Base-by-base conservation (phyloP, 2,113 vertebrate genomes). In the Ancistrus triradiatus region DNA sequence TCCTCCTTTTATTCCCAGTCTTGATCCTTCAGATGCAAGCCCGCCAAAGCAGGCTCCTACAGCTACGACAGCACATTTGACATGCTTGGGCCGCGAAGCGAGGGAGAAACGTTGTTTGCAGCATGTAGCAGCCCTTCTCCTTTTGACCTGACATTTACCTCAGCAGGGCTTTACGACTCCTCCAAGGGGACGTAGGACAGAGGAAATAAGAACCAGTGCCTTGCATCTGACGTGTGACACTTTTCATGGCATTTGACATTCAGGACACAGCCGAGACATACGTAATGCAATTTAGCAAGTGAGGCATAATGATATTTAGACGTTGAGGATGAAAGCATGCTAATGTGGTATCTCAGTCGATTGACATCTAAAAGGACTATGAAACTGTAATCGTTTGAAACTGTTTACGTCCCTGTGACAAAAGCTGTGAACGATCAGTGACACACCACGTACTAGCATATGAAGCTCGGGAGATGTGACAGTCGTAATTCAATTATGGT, bases 401-500 rank as follows among this genome's bases (percentile, higher is more conserved):
- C 6, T 37, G 27, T 25, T 13, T 42, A 47, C 27, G 10, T 50
- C 35, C 10, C 33, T n/a, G 1, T 6, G 10, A 13, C 42, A 50
- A 49, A 66, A 31, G 44, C 35, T 42, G 15, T 22, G 46, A 68
- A 50, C 10, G 59, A 43, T 64, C 40, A 31, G 50, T 59, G 68
- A 49, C 60, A 50, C 13, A 19, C 25, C 60, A 58, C 72, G 51
- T 52, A 53, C 58, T 73, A 65, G 47, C 57, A 49, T 52, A 58
- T 9, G 44, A 58, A 71, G 70, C 69, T 73, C 40, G 67, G 47
- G 56, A 68, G 69, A 75, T 71, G 49, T 77, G 76, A 78, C 75
- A 75, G 61, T 68, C 64, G 81, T 84, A 81, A 86, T 86, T 87
- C 68, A 84, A 82, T 87, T 84, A 83, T 35, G 64, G 47, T 67